A percentile compares a stretch with the other conserved stretches of the same genome.
Conservation (phyloP, 2,113 vertebrate genomes). For the Chinchilla lanigera region DNA sequence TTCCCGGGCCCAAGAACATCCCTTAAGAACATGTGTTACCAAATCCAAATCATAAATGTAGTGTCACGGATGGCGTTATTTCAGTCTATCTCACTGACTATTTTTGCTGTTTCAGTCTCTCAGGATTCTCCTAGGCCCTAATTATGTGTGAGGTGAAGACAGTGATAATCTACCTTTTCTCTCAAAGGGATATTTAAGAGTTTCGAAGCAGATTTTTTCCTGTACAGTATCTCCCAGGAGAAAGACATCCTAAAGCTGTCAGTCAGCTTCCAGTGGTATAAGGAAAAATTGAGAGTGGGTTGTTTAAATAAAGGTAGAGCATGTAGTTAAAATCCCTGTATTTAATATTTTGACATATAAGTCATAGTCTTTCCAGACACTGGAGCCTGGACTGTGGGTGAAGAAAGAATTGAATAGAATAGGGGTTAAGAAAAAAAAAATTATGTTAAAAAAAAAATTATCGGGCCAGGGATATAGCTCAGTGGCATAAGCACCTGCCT, state of each 20-base stretch:
- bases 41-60: slow-evolving; percentile 35
- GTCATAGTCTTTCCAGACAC: not conserved
- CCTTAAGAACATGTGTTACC: not conserved
- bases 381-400: not conserved
- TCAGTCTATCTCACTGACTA: not conserved
- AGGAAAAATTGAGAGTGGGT: not conserved
- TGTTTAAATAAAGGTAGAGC: slow-evolving; percentile 22
- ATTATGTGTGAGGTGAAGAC: not conserved
- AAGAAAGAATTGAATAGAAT: slow-evolving; percentile 5
- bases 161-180: slow-evolving; percentile 9
- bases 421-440: slow-evolving; percentile 27
- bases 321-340: not conserved
- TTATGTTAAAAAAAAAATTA: too few species aligned
- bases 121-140: not conserved
- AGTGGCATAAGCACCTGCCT: too few species aligned
- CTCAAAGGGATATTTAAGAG: slow-evolving; percentile 19
- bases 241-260: slow-evolving; percentile 24
- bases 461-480: too few species aligned
- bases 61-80: not conserved
- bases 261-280: not conserved
- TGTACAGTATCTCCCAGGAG: not conserved
- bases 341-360: slow-evolving; percentile 19
- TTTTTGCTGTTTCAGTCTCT: slow-evolving; percentile 22
- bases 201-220: slow-evolving; percentile 60
- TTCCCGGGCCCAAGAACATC: too few species aligned